A percentile compares a stretch with the other conserved stretches of the same genome.
Conservation (phyloP, 2,797 vertebrate species). For the Sciaenops ocellatus region DNA sequence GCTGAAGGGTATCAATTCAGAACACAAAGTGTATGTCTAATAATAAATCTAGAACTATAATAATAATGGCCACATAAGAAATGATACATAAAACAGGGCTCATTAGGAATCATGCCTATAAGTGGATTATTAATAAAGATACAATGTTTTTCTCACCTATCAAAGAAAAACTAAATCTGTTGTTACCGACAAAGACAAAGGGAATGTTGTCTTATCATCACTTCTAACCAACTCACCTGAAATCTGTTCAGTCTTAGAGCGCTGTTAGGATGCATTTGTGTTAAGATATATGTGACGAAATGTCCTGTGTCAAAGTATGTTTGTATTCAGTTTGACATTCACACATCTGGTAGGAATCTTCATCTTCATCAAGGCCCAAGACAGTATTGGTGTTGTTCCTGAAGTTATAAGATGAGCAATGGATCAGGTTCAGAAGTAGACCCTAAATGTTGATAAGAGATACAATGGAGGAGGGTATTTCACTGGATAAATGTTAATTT, state of each 20-base stretch:
- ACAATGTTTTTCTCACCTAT: not conserved
- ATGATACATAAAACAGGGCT: not conserved
- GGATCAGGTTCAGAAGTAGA: too few relatives aligned
- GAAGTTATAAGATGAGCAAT: too few relatives aligned
- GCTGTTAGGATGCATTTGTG: too few relatives aligned
- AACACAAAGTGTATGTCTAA: not conserved
- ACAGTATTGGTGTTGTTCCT: too few relatives aligned
- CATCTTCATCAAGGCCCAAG: too few relatives aligned
- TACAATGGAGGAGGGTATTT: too few relatives aligned
- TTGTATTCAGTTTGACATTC: too few relatives aligned
- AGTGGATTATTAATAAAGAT: not conserved
- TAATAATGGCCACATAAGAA: not conserved
- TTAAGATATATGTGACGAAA: too few relatives aligned
- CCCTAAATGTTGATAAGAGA: too few relatives aligned
- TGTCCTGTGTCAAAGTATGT: too few relatives aligned
- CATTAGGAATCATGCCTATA: not conserved
- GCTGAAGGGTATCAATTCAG: not conserved
- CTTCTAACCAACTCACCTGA: not conserved
- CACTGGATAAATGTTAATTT: not conserved
- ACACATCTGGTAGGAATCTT: too few relatives aligned
- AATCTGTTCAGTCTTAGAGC: not conserved
- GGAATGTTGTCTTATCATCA: not conserved
- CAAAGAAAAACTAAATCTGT: not conserved
- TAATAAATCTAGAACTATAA: not conserved
- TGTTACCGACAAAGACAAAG: not conserved